Conservation (phyloP, 2,113 vertebrate species). For the Amphiprion percula region DNA sequence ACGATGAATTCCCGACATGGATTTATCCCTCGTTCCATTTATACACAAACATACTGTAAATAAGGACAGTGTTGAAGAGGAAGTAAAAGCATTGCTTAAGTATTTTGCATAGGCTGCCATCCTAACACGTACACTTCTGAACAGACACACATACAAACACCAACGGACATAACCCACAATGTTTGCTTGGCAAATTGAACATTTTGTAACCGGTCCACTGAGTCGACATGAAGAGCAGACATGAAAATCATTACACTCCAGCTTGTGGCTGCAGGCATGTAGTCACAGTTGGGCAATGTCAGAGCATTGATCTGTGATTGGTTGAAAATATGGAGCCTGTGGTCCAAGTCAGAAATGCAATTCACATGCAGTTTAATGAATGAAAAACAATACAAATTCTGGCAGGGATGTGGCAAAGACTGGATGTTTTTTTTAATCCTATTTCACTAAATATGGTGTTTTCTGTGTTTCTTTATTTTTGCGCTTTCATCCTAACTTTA, state of each 20-base stretch:
- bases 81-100: constrained; percentile 8
- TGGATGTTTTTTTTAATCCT: too few species aligned
- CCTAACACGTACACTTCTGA: constrained; percentile 1
- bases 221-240: constrained; percentile 46
- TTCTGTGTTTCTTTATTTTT: not conserved
- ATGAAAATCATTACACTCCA: constrained; percentile 66
- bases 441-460: not conserved
- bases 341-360: constrained; percentile 17
- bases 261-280: constrained; percentile 50
- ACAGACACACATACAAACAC: constrained; percentile 14
- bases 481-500: not conserved
- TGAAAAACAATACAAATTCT: not conserved
- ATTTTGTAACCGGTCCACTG: constrained; percentile 47
- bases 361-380: not conserved
- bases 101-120: constrained; percentile 16
- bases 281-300: constrained; percentile 37
- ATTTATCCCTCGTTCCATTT: constrained; percentile 37
- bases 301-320: constrained; percentile 58
- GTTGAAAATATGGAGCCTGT: not conserved
- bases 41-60: constrained; percentile 28
- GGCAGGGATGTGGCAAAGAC: not conserved
- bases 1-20: constrained; percentile 31
- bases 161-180: constrained; percentile 33
- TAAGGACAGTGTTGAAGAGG: not conserved
- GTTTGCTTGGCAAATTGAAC: constrained; percentile 71